Base-by-base conservation (phyloP, 2,797 vertebrate genomes). In the Xerus rutilus region DNA sequence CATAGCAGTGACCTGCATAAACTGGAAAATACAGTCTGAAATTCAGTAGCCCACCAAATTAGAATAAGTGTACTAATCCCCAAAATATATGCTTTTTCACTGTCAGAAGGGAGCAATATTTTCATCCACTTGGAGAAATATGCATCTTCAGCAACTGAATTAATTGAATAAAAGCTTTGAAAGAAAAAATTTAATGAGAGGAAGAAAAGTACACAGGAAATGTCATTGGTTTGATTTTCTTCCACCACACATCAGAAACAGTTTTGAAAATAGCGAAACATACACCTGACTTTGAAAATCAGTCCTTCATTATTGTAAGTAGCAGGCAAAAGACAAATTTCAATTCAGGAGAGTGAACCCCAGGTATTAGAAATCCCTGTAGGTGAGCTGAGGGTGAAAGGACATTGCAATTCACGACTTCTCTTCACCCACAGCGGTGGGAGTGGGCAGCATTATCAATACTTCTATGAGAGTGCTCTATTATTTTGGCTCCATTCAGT, bases 381-480 rank as follows among this genome's bases (percentile, higher is more conserved):
- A 64, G 74, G 67, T 84, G 7, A 82, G 45, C 7, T 94, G 73
- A 97, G 98, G 79, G 70, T 90, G 94, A 97, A 96, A 0, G n/a
- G 77, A 89, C 73, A 79, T 3, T 20, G 39, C 2, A 17, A 18
- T 64, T 32, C 78, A 84, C 76, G 87, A 81, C 76, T 89, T 39
- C 57, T 52, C 9, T n/a, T 82, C 81, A 54, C 52, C 32, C 1
- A 39, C 15, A 59, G n/a, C 72, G 95, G 83, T 23, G 69, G 64
- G 87, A 7, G 25, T 70, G 92, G 89, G 94, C 76, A 93, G n/a
- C 43, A 81, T 90, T 62, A 86, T 89, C 94, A 96, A 79, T 32
- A 83, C 15, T 67, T 77, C 1, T 77, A 49, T 67, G 92, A 59
- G 72, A 89, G 20, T n/a, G 57, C 85, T 97, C 87, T 92, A 86